Base-by-base conservation (phyloP, 1,140 invertebrate species). In the Protaetia brevitarsis region DNA sequence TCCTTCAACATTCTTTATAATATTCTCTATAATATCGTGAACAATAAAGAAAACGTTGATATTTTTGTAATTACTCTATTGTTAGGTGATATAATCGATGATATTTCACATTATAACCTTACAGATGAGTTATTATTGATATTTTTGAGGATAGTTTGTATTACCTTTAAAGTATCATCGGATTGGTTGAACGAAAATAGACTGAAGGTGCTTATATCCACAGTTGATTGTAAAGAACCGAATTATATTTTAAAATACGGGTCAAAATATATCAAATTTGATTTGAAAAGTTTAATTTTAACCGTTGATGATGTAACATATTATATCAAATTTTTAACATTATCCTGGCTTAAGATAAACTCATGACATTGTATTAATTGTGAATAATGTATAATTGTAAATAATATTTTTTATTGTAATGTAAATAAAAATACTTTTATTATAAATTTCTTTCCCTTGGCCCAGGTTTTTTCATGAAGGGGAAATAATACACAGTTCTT, bases 181-280 rank as follows among this genome's bases (percentile, higher is more conserved):
- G 19, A 28, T n/a, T 65, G 56, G 31, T 59, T 65, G 27, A 65
- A 2, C 5, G 29, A 64, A 8, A 29, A 2, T 16, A 26, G 41
- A 1, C 27, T 64, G 0, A 64, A 29, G 19, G 13, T 10, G 1
- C 11, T 64, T 37, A 29, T 64, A 30, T 8, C 8, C 8, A 5
- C 28, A 56, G 41, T 16, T 13, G 13, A 64, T 56, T 45, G 41
- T 51, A 64, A 51, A 13, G 13, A 51, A 56, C 56, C 26, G 28
- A 2, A 8, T 29, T 64, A 64, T 56, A 29, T 64, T 10, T 19
- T 51, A 27, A 64, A 31, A 29, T 64, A 64, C 31, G 63, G 63
- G 4, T 4, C 13, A 23, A 23, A 59, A 30, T 29, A 59, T 29
- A 31, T 59, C 30, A 19, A 59, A n/a, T 59, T 59, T 29, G 57